Evolutionary conservation across 1,140 invertebrate genomes (phyloP).

Genomic region (Megalopta genalis): DNA sequence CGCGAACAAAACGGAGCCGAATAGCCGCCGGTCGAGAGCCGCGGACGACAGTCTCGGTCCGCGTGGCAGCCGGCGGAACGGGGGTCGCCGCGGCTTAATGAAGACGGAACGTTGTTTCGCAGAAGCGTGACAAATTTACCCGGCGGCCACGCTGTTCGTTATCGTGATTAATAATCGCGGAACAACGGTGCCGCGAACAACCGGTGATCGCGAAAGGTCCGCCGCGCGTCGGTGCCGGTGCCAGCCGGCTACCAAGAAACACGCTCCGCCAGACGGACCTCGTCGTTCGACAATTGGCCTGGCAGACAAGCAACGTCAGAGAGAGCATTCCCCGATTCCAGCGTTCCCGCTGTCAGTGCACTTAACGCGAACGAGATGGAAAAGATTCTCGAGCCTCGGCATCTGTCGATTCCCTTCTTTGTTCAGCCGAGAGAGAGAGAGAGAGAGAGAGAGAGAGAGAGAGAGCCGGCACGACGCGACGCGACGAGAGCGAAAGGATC

Average conservation of each 20-base stretch:
- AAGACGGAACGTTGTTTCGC: conserved; percentile 38
- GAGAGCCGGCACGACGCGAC: no score
- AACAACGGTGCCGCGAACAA: neutral
- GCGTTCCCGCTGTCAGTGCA: conserved; percentile 4
- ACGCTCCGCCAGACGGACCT: conserved; percentile 8
- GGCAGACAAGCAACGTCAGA: conserved; percentile 46
- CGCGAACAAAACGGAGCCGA: neutral
- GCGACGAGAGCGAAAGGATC: conserved; percentile 3
- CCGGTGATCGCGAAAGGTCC: neutral
- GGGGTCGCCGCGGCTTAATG: conserved; percentile 5
- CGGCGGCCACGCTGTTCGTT: conserved; percentile 32
- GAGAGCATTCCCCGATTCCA: conserved; percentile 8
- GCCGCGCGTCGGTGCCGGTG: no score
- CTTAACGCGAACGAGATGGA: conserved; percentile 40
- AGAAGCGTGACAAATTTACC: conserved; percentile 33
- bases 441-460: no score
- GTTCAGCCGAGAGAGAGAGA: no score
- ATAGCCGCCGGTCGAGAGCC: neutral
- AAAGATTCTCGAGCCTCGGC: neutral
- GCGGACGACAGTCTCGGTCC: neutral
- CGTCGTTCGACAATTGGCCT: conserved; percentile 51
- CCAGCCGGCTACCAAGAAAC: conserved; percentile 32
- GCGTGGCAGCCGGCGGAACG: no score
- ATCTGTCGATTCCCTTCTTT: neutral
- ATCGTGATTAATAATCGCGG: conserved; percentile 54